These are phyloP conservation scores for Pithys albifrons DNA, from an alignment of 2,113 vertebrate species.

Conservation along the genomic window DNA sequence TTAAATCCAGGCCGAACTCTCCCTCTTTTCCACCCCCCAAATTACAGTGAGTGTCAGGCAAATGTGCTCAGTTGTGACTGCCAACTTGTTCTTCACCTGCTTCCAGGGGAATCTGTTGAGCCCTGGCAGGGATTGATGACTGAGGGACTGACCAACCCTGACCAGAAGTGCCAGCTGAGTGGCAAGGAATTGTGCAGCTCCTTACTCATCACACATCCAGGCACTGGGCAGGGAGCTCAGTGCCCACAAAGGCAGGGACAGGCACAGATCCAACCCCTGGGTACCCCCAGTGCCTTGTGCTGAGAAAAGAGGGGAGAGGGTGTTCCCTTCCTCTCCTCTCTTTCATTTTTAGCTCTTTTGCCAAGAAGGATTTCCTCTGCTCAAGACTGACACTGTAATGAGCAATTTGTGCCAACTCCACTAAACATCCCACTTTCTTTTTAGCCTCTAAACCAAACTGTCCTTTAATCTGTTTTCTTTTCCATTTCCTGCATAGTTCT, in stretches of 20 bases:
- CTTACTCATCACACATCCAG: neutral
- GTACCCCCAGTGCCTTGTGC: neutral
- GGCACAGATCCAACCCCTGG: neutral
- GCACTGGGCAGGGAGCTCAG: neutral
- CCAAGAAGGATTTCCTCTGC: neutral
- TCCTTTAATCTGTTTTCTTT: constrained; percentile 21
- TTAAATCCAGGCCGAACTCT: neutral
- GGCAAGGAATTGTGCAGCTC: neutral
- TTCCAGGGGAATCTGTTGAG: neutral
- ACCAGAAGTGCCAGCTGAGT: neutral
- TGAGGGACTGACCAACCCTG: neutral
- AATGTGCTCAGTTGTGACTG: neutral
- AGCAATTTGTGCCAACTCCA: neutral
- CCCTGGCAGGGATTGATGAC: neutral
- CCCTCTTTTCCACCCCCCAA: neutral
- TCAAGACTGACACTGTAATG: neutral
- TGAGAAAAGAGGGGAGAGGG: neutral
- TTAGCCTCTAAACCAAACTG: constrained; percentile 13
- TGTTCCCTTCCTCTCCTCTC: neutral
- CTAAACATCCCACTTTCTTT: neutral
- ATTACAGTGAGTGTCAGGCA: neutral
- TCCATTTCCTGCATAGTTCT: neutral
- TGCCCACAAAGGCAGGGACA: neutral
- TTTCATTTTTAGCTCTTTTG: neutral
- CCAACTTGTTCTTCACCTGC: neutral